Conservation (phyloP, 2,797 vertebrate species). For the Lithobates pipiens region DNA sequence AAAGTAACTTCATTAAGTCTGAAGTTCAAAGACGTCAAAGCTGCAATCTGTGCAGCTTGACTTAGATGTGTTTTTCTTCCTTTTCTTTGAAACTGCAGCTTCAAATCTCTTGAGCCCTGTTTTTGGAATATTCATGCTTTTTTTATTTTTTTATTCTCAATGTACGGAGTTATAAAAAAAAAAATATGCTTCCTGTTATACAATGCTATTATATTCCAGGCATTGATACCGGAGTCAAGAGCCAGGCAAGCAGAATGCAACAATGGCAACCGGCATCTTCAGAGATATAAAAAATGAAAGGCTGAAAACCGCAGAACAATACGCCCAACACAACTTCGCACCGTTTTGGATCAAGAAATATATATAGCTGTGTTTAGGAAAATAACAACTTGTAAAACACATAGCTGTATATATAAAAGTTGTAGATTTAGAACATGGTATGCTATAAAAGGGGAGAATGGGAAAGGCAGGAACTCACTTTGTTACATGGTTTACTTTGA, state of each 20-base stretch:
- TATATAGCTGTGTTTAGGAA: not conserved
- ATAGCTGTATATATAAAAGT: not conserved
- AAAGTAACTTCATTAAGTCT: constrained; percentile 49
- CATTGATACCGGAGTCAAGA: constrained; percentile 7
- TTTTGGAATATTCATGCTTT: constrained; percentile 41
- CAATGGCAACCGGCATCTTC: constrained; percentile 26
- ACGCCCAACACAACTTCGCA: not conserved
- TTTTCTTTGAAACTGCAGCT: constrained; percentile 28
- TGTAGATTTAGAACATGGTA: not conserved
- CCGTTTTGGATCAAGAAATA: not conserved
- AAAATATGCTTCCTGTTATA: constrained; percentile 28
- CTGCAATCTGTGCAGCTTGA: constrained; percentile 27
- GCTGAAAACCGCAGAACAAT: not conserved
- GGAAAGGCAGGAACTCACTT: too few species aligned
- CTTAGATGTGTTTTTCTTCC: constrained; percentile 19
- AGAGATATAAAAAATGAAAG: constrained; percentile 13
- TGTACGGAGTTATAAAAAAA: constrained; percentile 22
- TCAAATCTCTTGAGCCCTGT: constrained; percentile 47
- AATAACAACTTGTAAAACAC: not conserved
- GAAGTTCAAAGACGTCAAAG: constrained; percentile 48
- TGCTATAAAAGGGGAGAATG: too few species aligned
- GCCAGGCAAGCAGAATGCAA: constrained; percentile 32
- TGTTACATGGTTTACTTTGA: too few species aligned
- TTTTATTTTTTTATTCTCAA: constrained; percentile 29
- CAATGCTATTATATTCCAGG: constrained; percentile 31